Base-by-base conservation (phyloP, 2,888 invertebrate species). In the Rambutsinella grinnellia region DNA sequence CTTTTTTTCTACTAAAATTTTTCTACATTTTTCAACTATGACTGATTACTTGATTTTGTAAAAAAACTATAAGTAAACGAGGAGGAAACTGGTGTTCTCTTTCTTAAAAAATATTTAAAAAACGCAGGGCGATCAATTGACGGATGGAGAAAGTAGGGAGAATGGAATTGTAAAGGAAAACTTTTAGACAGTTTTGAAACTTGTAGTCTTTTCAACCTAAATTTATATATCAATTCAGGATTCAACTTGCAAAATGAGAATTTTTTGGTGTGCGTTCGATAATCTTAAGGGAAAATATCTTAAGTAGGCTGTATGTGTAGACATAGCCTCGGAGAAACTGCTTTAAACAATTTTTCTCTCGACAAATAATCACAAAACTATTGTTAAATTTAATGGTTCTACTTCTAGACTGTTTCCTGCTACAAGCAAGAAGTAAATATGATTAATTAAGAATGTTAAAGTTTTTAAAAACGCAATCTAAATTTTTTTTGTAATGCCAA, bases 1-100 rank as follows among this genome's bases (percentile, higher is more conserved):
- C 19, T 47, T 46, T 58, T 13, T 65, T 58, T 65, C 44, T 60
- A 66, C 60, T 27, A 61, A 49, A 49, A 65, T 36, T 65, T 71
- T 69, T 63, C 17, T 56, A 36, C 36, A 13, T 36, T 36, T n/a
- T 36, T 36, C 36, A 36, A 36, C 5, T 36, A 36, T 36, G 36
- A 36, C 36, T 36, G 36, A 36, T 36, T 8, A 36, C 36, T 36
- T n/a, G n/a, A n/a, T n/a, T n/a, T n/a, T n/a, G n/a, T n/a, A n/a
- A n/a, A n/a, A n/a, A n/a, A n/a, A n/a, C n/a, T n/a, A n/a, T n/a
- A n/a, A n/a, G n/a, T n/a, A n/a, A n/a, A n/a, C n/a, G n/a, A 13
- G 6, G 36, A 36, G 36, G 36, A 36, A 36, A 36, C 36, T 36
- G 36, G 36, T 36, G 36, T 36, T 36, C 36, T 36, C 13, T 36